Base-by-base conservation (phyloP, 2,797 vertebrate genomes). In the Enteromius argenteus region DNA sequence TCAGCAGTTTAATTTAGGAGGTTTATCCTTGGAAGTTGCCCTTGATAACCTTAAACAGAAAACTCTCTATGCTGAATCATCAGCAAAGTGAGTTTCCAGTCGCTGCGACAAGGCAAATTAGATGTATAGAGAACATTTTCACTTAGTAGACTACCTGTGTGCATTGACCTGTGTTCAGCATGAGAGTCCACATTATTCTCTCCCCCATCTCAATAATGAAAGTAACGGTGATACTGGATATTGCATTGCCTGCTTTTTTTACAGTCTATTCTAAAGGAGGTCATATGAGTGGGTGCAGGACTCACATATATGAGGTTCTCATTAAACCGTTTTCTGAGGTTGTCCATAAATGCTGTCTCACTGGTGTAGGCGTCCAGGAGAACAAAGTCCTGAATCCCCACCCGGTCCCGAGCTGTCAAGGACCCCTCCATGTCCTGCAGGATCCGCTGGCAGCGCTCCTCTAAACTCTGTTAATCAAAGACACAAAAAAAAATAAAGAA, bases 221-320 rank as follows among this genome's bases (percentile, higher is more conserved):
- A 82, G 69, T 64, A 62, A 81, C 23, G 14, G 23, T 81, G 79
- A 81, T 66, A 83, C 71, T 66, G 44, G 80, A 83, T 44, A 83
- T 39, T 83, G 72, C 81, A 83, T 83, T 53, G 46, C 72, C 44
- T 6, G 42, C 71, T 30, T 51, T 82, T 62, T 37, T 68, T 4
- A 58, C 14, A 51, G 30, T 66, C 81, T 84, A 73, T 53, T 66
- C 10, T 37, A 39, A 58, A 44, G 44, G 62, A 23, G 10, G 7
- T 62, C 60, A 49, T 56, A 68, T 62, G 68, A 11, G 60, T 51
- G 66, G 83, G 75, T 87, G 87, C 81, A 88, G 27, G 37, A 92
- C 89, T 97, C 90, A 99, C 98, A 0, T 99, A 99, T 88, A 99
- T 99, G 88, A 99, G 97, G 89, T 99, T 97, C 93, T 99, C 96